phyloP scores from a whole-genome alignment of 2,113 vertebrate species.

The Crotalus viridis region DNA sequence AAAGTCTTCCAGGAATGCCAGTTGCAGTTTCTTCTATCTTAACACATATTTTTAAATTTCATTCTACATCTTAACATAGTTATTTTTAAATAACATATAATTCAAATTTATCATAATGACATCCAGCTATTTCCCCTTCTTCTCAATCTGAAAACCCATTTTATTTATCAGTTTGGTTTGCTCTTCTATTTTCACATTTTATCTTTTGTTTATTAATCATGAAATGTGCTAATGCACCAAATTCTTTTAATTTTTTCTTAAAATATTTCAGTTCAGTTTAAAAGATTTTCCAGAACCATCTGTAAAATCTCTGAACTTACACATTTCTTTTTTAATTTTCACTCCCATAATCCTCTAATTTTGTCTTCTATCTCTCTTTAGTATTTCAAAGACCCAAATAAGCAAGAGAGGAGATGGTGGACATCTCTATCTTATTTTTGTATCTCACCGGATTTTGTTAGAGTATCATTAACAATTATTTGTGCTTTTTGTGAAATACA shows the following conservation, averaged over 20 bases:
- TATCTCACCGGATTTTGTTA: neutral
- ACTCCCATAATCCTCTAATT: neutral
- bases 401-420: neutral
- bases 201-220: neutral
- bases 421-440: neutral
- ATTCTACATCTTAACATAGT: neutral
- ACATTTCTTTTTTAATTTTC: neutral
- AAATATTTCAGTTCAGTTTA: neutral
- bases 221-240: neutral
- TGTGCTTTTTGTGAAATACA: neutral
- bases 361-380: neutral
- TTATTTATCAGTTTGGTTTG: neutral
- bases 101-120: neutral
- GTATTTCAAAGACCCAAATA: neutral
- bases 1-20: neutral
- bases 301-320: neutral
- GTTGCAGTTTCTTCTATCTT: neutral
- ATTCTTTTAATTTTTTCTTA: neutral
- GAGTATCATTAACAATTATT: neutral
- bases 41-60: neutral
- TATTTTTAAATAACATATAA: neutral
- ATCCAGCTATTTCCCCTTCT: neutral
- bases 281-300: neutral
- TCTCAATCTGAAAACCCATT: neutral
- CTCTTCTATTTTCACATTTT: neutral